Conservation (phyloP, 1,140 invertebrate species). For the Sycophila sp. region DNA sequence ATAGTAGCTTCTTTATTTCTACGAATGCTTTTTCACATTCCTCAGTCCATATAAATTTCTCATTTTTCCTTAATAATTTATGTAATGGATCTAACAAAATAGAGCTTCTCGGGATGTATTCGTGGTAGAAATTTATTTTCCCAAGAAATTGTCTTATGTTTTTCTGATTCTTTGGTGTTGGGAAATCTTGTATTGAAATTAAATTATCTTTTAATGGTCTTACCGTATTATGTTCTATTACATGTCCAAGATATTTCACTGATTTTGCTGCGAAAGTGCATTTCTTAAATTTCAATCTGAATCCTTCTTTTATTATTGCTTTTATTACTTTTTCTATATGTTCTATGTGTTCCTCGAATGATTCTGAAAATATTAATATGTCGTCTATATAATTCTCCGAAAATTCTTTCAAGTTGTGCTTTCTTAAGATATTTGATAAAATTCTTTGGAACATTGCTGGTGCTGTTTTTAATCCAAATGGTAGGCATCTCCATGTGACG, state of each 20-base stretch:
- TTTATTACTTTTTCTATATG: conserved; percentile 4
- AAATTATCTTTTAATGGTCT: conserved; percentile 36
- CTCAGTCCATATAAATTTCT: too few species aligned
- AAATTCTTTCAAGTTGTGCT: neutral
- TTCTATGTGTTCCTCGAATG: conserved; percentile 31
- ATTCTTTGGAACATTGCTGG: too few species aligned
- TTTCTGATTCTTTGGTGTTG: conserved; percentile 18
- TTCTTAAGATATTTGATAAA: too few species aligned
- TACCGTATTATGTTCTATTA: conserved; percentile 36
- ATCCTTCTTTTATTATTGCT: conserved; percentile 13
- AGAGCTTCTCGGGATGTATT: too few species aligned
- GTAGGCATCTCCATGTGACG: conserved; percentile 20
- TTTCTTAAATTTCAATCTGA: conserved; percentile 32
- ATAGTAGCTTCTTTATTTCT: neutral
- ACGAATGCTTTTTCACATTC: neutral
- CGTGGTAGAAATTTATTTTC: too few species aligned
- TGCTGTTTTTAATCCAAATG: conserved; percentile 22
- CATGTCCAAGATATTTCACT: conserved; percentile 42
- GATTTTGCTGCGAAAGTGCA: conserved; percentile 30
- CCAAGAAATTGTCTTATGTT: too few species aligned
- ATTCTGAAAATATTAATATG: too few species aligned
- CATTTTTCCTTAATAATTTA: too few species aligned
- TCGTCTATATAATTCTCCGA: conserved; percentile 4
- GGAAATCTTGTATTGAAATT: conserved; percentile 27
- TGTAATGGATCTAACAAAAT: too few species aligned